phyloP scores from a whole-genome alignment of 2,888 invertebrate genomes.

The Incurvaria masculella region DNA sequence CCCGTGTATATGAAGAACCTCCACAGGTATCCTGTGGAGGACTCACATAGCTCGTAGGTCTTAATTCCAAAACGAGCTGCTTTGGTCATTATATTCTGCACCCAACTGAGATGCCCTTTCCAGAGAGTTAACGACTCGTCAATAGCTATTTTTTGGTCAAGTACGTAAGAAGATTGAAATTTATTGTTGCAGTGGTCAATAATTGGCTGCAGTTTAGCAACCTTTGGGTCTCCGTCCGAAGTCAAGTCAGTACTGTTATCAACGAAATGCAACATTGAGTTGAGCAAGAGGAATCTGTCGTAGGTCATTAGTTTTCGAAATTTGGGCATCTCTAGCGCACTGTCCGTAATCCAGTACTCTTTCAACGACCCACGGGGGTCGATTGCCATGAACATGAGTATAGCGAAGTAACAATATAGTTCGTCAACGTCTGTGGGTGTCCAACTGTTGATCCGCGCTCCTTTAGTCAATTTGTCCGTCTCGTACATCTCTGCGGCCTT shows the following conservation, averaged over 20 bases:
- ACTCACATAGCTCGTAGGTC: conserved; percentile 8
- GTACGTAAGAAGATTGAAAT: conserved; percentile 4
- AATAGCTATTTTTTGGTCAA: conserved; percentile 1
- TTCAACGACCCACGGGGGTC: conserved; percentile 6
- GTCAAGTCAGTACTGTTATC: conserved; percentile 12
- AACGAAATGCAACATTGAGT: conserved; percentile 15
- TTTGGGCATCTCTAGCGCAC: conserved; percentile 15
- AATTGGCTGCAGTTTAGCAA: conserved; percentile 5
- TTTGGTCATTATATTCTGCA: conserved; percentile 14
- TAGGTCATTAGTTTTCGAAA: conserved; percentile 13
- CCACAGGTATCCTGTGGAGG: conserved; percentile 5
- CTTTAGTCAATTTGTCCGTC: not conserved
- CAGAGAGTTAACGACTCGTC: conserved; percentile 13
- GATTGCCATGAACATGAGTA: conserved; percentile 5
- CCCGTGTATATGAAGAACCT: conserved; percentile 8
- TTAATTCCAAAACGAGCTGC: conserved; percentile 14
- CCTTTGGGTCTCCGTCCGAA: conserved; percentile 3
- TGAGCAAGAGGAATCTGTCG: conserved; percentile 12
- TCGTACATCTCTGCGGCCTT: conserved; percentile 2
- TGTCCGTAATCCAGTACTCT: conserved; percentile 16
- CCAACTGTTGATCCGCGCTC: conserved; percentile 3
- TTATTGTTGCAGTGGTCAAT: conserved; percentile 6
- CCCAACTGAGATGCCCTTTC: conserved; percentile 13
- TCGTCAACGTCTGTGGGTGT: conserved; percentile 3
- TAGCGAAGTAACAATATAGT: conserved; percentile 3